Conservation (phyloP, 1,140 invertebrate species). For the Cyclargus thomasi region DNA sequence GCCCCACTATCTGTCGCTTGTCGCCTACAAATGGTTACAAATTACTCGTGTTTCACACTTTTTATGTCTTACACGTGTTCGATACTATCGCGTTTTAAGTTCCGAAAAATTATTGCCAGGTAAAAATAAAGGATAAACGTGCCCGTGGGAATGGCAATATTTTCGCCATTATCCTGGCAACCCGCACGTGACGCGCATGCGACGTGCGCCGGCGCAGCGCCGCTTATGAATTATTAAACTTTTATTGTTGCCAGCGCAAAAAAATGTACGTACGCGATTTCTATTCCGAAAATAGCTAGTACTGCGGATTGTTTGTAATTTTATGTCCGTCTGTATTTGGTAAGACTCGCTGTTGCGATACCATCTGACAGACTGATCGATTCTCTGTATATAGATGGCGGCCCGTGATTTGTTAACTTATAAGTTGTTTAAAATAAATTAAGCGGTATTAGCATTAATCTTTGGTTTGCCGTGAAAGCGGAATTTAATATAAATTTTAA, state of each 20-base stretch:
- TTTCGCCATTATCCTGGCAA: conserved; percentile 53
- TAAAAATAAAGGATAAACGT: conserved; percentile 44
- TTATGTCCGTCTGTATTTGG: conserved; percentile 59
- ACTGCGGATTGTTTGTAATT: conserved; percentile 45
- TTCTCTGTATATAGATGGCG: conserved; percentile 9
- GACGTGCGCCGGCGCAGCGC: conserved; percentile 40
- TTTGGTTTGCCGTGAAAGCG: neutral
- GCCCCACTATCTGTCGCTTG: neutral
- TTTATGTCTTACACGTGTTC: neutral
- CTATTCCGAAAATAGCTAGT: conserved; percentile 64
- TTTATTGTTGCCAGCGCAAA: conserved; percentile 60
- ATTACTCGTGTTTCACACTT: conserved; percentile 8
- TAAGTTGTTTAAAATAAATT: conserved; percentile 15
- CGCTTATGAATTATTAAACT: conserved; percentile 70
- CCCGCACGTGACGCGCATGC: conserved; percentile 48
- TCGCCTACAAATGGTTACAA: neutral
- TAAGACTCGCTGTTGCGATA: conserved; percentile 38
- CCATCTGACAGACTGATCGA: conserved; percentile 33
- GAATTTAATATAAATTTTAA: neutral
- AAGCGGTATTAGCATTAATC: conserved; percentile 1
- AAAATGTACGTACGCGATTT: conserved; percentile 42
- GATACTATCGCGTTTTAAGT: neutral
- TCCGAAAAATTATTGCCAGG: conserved; percentile 15
- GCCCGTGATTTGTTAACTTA: conserved; percentile 12
- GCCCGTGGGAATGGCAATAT: conserved; percentile 66